These are phyloP conservation scores for Orthonyx spaldingii DNA, from an alignment of 2,113 vertebrate species.

Conservation along the genomic window DNA sequence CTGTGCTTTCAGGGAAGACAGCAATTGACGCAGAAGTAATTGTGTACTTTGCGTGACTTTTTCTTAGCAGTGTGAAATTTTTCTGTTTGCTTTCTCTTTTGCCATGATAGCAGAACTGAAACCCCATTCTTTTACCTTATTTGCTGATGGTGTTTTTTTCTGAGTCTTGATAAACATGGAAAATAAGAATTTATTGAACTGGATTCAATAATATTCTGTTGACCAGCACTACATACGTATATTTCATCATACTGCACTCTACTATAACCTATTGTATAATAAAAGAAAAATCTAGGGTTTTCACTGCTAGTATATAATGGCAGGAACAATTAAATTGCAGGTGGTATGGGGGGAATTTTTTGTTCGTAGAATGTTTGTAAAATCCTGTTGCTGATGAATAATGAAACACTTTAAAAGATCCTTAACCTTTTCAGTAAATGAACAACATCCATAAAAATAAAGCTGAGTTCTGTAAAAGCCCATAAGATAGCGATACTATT, in stretches of 20 bases:
- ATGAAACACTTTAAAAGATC: not conserved
- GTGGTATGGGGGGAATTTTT: not conserved
- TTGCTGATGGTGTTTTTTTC: not conserved
- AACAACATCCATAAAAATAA: not conserved
- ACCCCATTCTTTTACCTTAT: not conserved
- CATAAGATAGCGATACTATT: not conserved
- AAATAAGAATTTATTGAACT: not conserved
- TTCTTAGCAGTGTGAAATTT: not conserved
- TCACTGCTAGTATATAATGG: not conserved
- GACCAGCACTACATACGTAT: not conserved
- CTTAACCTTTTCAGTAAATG: not conserved
- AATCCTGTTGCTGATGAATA: not conserved
- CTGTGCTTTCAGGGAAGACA: not conserved
- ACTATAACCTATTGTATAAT: not conserved
- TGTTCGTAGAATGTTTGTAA: not conserved
- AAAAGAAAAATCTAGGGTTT: not conserved
- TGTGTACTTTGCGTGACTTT: not conserved
- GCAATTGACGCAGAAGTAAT: not conserved
- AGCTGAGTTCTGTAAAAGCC: not conserved
- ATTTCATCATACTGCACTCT: not conserved
- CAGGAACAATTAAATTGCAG: not conserved
- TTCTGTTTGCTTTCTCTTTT: not conserved
- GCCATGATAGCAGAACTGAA: not conserved
- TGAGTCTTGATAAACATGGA: not conserved
- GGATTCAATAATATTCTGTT: not conserved